A percentile compares a stretch with the other conserved stretches of the same genome.
Evolutionary conservation across 1,140 invertebrate species (phyloP).

Genomic region (Drosophila dunni): DNA sequence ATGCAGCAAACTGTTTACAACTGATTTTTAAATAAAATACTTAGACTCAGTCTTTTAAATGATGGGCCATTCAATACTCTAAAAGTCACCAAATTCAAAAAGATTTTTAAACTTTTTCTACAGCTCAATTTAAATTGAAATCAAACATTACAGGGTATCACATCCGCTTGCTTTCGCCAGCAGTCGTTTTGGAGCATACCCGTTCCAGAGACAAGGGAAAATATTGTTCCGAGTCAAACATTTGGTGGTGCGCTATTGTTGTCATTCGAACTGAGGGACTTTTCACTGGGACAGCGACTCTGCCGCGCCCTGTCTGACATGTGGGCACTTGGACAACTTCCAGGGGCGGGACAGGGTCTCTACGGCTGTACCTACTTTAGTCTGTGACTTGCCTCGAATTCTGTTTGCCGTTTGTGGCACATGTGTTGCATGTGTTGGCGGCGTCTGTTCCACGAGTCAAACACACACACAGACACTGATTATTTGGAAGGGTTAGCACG

Average conservation of each 20-base stretch:
- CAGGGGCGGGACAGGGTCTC: conserved; percentile 29
- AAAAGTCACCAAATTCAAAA: too few species aligned
- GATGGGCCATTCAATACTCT: too few species aligned
- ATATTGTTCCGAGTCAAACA: conserved; percentile 75
- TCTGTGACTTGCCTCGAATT: conserved; percentile 28
- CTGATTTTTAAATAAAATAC: neutral
- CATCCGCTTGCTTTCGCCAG: conserved; percentile 18
- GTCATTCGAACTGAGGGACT: conserved; percentile 49
- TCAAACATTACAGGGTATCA: conserved; percentile 24
- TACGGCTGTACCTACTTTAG: conserved; percentile 56
- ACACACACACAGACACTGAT: conserved; percentile 1
- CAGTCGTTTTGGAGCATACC: conserved; percentile 9
- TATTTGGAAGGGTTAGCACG: conserved; percentile 25
- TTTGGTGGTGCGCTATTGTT: conserved; percentile 71
- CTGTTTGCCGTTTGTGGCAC: conserved; percentile 55
- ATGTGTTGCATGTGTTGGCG: conserved; percentile 68
- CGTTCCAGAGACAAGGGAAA: conserved; percentile 73
- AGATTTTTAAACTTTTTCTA: neutral
- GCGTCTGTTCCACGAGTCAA: conserved; percentile 24
- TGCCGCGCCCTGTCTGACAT: conserved; percentile 44
- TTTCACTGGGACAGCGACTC: neutral
- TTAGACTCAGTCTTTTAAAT: neutral
- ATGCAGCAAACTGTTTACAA: too few species aligned
- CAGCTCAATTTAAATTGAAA: neutral
- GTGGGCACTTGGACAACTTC: conserved; percentile 63